These are phyloP conservation scores for Malacosoma neustria DNA, from an alignment of 2,888 invertebrate genomes.

Conservation along the genomic window DNA sequence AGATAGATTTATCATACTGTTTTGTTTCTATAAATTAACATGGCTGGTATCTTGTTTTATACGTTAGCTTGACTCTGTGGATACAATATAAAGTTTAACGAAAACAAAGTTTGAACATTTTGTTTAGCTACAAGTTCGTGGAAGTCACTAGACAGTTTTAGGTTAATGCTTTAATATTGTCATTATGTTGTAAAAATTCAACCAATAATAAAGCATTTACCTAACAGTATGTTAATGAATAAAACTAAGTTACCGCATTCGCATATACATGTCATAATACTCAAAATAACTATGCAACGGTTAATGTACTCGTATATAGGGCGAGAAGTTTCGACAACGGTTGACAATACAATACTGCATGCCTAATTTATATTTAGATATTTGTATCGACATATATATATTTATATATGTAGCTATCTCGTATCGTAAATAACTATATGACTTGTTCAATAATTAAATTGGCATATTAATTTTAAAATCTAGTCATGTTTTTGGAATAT, in stretches of 20 bases:
- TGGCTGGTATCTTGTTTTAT: no score
- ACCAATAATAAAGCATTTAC: no score
- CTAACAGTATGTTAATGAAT: constrained; percentile 14
- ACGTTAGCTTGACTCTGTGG: no score
- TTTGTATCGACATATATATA: constrained; percentile 10
- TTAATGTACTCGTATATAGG: constrained; percentile 56
- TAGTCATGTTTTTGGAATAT: no score
- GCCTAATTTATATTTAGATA: constrained; percentile 49
- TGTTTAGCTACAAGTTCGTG: constrained; percentile 27
- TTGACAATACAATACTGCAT: constrained; percentile 66
- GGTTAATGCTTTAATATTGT: no score
- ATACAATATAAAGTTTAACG: constrained; percentile 25
- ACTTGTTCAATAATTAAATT: constrained; percentile 4
- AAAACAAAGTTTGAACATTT: constrained; percentile 61
- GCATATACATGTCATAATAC: constrained; percentile 38
- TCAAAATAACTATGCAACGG: constrained; percentile 39
- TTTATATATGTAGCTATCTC: no score
- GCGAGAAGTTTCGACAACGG: constrained; percentile 60
- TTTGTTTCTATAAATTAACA: no score
- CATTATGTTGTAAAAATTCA: no score
- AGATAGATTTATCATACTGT: no score
- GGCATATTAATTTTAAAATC: neutral
- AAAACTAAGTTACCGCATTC: constrained; percentile 40
- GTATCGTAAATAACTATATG: constrained; percentile 3
- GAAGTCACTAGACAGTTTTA: neutral